Evolutionary conservation across 2,113 vertebrate genomes (phyloP), one percentile per base, ranked within the genome.

Genomic region (Daphoenositta chrysoptera): DNA sequence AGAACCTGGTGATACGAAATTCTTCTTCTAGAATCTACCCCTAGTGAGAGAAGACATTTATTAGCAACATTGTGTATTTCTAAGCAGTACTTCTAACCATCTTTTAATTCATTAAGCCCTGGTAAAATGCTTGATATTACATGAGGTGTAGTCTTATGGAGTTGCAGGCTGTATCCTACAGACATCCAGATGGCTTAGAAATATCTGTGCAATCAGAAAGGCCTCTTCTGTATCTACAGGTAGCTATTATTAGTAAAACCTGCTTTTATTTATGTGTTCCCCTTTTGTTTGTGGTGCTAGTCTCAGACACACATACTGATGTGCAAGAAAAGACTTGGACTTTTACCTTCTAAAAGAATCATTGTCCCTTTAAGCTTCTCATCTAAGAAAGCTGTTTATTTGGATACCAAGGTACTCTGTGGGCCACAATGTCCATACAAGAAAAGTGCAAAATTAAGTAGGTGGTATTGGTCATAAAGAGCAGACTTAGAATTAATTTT

Each of bases 1-100:
- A 92, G 80, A 92, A 96, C 72, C 66, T 76, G 80, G 91, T 93
- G 80, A 76, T 87, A 93, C 2, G 1, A 90, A 94, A 92, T 86
- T 81, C 94, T 83, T 94, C 72, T 76, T 75, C 85, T 80, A 92
- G 76, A 92, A 78, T 90, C 64, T 81, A 87, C 40, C 65, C 71
- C 61, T 83, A 61, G 53, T 81, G 76, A 92, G 61, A 73, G 27
- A 78, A 87, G 56, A 53, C 6, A 61, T 90, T 90, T 96, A 78
- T 93, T 90, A 90, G 68, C 64, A 86, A 56, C 57, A 39, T 5
- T 76, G n/a, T 86, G 27, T 83, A 35, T 95, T 90, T 94, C 80
- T 78, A 90, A 95, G 88, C 66, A 79, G 68, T 58, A 83, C 42
- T 91, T 85, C 61, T 82, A 93, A 79, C 54, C 39, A 31, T 76